Percentiles rank a stretch among this genome's conserved stretches.
phyloP scores from a whole-genome alignment of 2,113 vertebrate genomes.

The Rhineura floridana region DNA sequence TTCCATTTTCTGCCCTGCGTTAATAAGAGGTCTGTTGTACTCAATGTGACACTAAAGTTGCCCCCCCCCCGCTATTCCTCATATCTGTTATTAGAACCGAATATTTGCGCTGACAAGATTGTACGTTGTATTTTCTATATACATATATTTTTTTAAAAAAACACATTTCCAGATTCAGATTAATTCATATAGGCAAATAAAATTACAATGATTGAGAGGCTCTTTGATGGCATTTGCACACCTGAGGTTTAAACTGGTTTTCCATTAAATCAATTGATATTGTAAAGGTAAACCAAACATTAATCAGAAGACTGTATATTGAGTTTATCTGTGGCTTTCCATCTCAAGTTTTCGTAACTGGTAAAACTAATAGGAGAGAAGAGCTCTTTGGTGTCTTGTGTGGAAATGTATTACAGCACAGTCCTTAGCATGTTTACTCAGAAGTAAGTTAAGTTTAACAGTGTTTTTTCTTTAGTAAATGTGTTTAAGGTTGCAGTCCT shows the following conservation, averaged over 20 bases:
- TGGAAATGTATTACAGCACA: not conserved
- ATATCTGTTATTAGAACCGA: not conserved
- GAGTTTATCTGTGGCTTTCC: not conserved
- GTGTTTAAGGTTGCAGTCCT: not conserved
- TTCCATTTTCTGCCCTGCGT: not conserved
- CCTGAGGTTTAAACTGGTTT: not conserved
- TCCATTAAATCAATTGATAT: not conserved
- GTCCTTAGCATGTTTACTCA: not conserved
- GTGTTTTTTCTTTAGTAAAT: not conserved
- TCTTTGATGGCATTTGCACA: not conserved
- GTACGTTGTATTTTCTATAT: not conserved
- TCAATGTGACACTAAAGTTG: not conserved
- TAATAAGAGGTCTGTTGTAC: no score
- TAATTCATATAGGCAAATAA: not conserved
- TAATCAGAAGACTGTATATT: not conserved
- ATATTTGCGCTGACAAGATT: no score
- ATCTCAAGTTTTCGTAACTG: not conserved
- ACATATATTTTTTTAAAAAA: not conserved
- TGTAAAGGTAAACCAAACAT: not conserved
- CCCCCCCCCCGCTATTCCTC: not conserved
- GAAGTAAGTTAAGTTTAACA: not conserved
- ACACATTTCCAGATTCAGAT: not conserved
- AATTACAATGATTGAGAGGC: not conserved
- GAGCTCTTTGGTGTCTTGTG: not conserved
- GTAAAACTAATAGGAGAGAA: not conserved